Evolutionary conservation across 92 coral and sea anemone genomes (phyloP).

Genomic region (Plumapathes pennacea): DNA sequence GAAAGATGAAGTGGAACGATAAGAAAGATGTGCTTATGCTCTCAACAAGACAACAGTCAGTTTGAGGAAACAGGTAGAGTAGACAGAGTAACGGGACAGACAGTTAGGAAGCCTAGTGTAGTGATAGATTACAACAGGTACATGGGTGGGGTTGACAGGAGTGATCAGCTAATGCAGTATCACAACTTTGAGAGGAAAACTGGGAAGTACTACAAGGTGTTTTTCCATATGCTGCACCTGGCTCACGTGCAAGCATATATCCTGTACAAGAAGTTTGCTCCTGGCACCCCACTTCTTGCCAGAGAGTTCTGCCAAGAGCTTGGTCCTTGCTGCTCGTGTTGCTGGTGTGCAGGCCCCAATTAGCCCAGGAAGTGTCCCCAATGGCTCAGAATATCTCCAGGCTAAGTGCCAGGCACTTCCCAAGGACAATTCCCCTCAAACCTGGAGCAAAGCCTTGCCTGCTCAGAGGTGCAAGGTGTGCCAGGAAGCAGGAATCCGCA

Average conservation of each 20-base stretch:
- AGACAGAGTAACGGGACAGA: background rate
- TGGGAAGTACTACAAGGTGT: slow-evolving; percentile 7
- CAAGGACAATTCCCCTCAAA: slow-evolving; percentile 11
- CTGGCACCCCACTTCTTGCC: background rate
- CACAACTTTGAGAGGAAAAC: slow-evolving; percentile 15
- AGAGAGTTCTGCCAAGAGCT: background rate
- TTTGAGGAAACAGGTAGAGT: background rate
- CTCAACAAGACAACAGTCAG: slow-evolving; percentile 1
- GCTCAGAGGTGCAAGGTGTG: slow-evolving; percentile 27
- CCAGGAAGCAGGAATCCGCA: slow-evolving; percentile 1
- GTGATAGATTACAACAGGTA: slow-evolving; percentile 6
- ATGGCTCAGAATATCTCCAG: slow-evolving; percentile 10
- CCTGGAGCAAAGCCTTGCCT: slow-evolving; percentile 21
- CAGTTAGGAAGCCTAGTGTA: background rate
- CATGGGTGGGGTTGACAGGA: slow-evolving; percentile 8
- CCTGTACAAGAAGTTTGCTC: slow-evolving; percentile 2
- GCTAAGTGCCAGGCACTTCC: slow-evolving; percentile 23
- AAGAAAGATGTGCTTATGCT: slow-evolving; percentile 36
- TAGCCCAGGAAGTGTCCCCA: too few relatives aligned
- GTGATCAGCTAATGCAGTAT: slow-evolving; percentile 8
- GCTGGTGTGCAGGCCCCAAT: background rate
- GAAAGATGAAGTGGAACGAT: slow-evolving; percentile 41
- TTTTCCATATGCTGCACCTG: slow-evolving; percentile 28
- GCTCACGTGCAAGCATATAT: slow-evolving; percentile 17
- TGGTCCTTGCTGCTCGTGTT: background rate